A percentile compares a stretch with the other conserved stretches of the same genome.
Evolutionary conservation across 2,797 vertebrate species (phyloP).

Genomic region (Margarornis squamiger): DNA sequence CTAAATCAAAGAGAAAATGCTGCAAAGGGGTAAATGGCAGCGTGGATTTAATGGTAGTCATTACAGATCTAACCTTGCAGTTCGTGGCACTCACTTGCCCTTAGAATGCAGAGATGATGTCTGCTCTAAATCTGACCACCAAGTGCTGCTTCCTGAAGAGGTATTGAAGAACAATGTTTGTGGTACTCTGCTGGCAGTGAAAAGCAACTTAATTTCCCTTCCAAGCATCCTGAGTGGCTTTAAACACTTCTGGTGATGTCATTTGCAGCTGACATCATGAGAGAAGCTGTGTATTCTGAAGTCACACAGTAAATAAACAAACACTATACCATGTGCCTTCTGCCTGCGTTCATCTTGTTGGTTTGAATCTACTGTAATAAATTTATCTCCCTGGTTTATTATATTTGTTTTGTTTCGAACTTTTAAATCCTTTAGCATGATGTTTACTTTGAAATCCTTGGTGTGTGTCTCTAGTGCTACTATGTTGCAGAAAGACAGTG

Average conservation of each 20-base stretch:
- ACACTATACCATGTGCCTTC: fast-evolving
- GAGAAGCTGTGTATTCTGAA: neutral
- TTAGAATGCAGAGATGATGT: neutral
- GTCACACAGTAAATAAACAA: neutral
- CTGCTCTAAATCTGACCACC: neutral
- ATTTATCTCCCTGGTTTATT: neutral
- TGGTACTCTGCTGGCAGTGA: neutral
- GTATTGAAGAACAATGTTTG: neutral
- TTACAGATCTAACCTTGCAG: neutral
- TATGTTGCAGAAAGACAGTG: neutral
- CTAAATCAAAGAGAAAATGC: neutral
- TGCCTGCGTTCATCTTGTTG: neutral
- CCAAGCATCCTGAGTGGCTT: neutral
- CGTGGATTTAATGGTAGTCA: neutral
- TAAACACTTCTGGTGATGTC: neutral
- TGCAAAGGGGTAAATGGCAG: fast-evolving
- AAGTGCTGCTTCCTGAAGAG: neutral
- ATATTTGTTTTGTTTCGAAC: neutral
- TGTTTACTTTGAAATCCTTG: neutral
- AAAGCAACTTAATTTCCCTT: neutral
- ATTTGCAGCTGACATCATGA: neutral
- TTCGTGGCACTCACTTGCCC: neutral
- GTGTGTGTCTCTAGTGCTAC: neutral
- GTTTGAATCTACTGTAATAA: neutral
- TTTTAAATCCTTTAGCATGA: neutral